These are phyloP conservation scores for Goniozus legneri DNA, from an alignment of 1,140 invertebrate genomes.

Conservation along the genomic window DNA sequence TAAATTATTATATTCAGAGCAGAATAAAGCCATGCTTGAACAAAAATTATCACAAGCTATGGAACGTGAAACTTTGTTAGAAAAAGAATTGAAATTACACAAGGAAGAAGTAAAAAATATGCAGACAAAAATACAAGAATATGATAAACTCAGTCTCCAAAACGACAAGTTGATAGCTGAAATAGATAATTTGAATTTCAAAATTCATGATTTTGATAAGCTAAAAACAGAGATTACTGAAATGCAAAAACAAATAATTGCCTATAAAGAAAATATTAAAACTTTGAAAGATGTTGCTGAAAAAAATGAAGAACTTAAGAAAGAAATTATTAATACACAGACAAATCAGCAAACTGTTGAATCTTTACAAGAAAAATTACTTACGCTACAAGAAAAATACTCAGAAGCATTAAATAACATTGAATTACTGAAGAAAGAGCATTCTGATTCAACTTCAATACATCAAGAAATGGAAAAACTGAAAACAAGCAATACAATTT, in stretches of 20 bases:
- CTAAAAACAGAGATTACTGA: slow-evolving; percentile 9
- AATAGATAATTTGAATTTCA: slow-evolving; percentile 27
- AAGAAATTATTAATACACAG: slow-evolving; percentile 14
- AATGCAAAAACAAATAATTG: slow-evolving; percentile 10
- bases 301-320: slow-evolving; percentile 1
- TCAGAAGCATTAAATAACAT: slow-evolving; percentile 13
- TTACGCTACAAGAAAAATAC: slow-evolving; percentile 15
- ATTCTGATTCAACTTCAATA: slow-evolving; percentile 10
- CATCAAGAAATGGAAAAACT: slow-evolving; percentile 11
- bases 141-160: slow-evolving; percentile 15
- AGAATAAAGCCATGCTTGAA: slow-evolving; percentile 40
- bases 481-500: slow-evolving; percentile 11
- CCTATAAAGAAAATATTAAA: slow-evolving; percentile 6
- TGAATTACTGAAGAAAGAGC: slow-evolving; percentile 17
- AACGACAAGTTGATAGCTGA: slow-evolving; percentile 28
- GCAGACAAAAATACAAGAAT: slow-evolving; percentile 31
- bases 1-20: no score
- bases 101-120: slow-evolving; percentile 44
- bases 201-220: slow-evolving; percentile 20
- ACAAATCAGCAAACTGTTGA: no score
- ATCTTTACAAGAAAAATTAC: slow-evolving; percentile 11
- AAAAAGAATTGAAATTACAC: slow-evolving; percentile 36
- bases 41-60: slow-evolving; percentile 43
- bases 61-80: slow-evolving; percentile 19
- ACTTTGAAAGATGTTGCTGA: slow-evolving; percentile 7